Evolutionary conservation across 2,113 vertebrate genomes (phyloP).

Genomic region (Rattus rattus): DNA sequence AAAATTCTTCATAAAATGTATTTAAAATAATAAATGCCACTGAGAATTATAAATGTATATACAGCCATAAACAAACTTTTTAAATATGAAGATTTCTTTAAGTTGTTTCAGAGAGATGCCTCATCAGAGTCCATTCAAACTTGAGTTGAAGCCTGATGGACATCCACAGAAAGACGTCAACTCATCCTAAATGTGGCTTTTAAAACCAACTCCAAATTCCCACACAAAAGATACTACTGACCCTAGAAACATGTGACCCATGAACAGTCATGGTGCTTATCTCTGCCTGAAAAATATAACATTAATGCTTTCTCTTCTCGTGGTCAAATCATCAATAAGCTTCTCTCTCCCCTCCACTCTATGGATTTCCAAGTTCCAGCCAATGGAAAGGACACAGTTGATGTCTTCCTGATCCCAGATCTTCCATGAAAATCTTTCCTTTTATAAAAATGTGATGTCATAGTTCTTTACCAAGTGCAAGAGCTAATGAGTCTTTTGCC

Average conservation of each 20-base stretch:
- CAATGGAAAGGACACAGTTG: no score
- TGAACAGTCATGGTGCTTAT: background rate
- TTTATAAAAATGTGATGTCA: background rate
- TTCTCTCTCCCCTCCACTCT: background rate
- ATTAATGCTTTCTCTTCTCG: background rate
- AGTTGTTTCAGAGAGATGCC: background rate
- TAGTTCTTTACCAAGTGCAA: background rate
- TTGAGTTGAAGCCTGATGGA: background rate
- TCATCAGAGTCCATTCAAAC: background rate
- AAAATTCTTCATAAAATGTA: background rate
- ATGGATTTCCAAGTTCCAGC: fast-evolving
- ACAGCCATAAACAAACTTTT: background rate
- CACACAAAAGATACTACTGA: background rate
- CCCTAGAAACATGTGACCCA: background rate
- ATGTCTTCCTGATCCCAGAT: background rate
- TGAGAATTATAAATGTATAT: background rate
- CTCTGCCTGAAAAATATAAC: background rate
- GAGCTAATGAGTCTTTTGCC: background rate
- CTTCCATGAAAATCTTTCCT: background rate
- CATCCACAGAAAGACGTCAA: background rate
- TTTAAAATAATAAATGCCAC: conserved; percentile 26
- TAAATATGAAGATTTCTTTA: background rate
- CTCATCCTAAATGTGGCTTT: background rate
- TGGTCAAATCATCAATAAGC: background rate
- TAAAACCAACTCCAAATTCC: background rate